Conservation (phyloP, 2,888 invertebrate species). For the Micropterix aruncella region DNA sequence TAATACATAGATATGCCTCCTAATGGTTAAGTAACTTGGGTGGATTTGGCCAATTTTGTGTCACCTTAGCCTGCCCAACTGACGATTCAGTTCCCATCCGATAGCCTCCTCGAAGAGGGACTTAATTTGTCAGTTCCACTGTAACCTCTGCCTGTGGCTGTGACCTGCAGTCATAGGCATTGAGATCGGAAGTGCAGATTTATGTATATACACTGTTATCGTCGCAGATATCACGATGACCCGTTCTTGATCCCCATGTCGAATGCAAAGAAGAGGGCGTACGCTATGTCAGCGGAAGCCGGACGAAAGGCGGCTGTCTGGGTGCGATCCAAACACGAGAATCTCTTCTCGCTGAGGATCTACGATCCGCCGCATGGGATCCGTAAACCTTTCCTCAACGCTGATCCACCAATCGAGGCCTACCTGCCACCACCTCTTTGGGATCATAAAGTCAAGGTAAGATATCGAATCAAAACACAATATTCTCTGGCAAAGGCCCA, state of each 20-base stretch:
- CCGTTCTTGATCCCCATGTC: conserved; percentile 72
- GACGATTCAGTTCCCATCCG: too few species aligned
- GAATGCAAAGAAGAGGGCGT: conserved; percentile 51
- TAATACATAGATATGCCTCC: too few species aligned
- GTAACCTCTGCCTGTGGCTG: too few species aligned
- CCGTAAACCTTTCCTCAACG: conserved; percentile 32
- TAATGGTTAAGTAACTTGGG: too few species aligned
- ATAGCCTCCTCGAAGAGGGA: too few species aligned
- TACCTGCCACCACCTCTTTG: conserved; percentile 49
- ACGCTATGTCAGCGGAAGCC: conserved; percentile 69
- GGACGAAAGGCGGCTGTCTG: conserved; percentile 79
- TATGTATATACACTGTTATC: neutral
- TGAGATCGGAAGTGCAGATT: too few species aligned
- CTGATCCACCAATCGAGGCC: conserved; percentile 49
- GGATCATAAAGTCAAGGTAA: conserved; percentile 55
- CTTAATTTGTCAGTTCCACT: too few species aligned
- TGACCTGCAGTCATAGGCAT: too few species aligned
- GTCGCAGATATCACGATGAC: conserved; percentile 68
- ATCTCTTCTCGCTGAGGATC: conserved; percentile 48
- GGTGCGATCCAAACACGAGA: conserved; percentile 59
- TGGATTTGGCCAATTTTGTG: too few species aligned
- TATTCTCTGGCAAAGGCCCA: too few species aligned
- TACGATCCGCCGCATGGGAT: conserved; percentile 48
- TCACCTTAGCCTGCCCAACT: too few species aligned
- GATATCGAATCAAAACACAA: too few species aligned